Percentiles rank a stretch among this genome's conserved stretches.
These are phyloP conservation scores for Proales similis DNA, from an alignment of 1,140 invertebrate genomes.

Conservation along the genomic window DNA sequence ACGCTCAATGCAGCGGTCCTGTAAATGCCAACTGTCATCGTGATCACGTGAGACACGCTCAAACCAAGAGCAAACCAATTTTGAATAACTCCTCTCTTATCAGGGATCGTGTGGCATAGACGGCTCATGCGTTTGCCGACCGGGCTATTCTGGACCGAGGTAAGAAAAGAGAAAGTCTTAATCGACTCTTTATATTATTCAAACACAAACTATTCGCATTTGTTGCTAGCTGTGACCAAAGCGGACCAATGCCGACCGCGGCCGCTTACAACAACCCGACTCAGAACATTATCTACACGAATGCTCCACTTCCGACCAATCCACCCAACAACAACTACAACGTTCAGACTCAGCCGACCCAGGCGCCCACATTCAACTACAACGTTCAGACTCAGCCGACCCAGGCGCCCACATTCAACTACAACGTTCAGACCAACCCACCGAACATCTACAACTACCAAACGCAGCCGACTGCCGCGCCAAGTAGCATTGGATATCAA, in stretches of 20 bases:
- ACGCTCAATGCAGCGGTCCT: slow-evolving; percentile 17
- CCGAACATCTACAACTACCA: too few relatives aligned
- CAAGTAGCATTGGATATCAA: too few relatives aligned
- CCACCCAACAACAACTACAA: too few relatives aligned
- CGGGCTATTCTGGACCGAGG: slow-evolving; percentile 20
- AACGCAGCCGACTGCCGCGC: too few relatives aligned
- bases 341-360: too few relatives aligned
- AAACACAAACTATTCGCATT: neutral
- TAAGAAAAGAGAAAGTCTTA: neutral
- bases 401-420: too few relatives aligned
- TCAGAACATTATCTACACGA: too few relatives aligned
- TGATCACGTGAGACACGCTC: neutral
- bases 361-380: too few relatives aligned
- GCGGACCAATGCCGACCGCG: neutral
- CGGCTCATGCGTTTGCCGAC: slow-evolving; percentile 15
- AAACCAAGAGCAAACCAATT: neutral
- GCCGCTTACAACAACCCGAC: slow-evolving; percentile 2
- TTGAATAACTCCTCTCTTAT: neutral
- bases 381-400: too few relatives aligned
- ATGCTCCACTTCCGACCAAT: too few relatives aligned
- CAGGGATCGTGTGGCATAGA: slow-evolving; percentile 3
- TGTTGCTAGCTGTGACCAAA: slow-evolving; percentile 12
- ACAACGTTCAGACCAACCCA: too few relatives aligned
- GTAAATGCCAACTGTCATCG: slow-evolving; percentile 25
- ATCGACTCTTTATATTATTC: neutral